phyloP scores from a whole-genome alignment of 2,797 vertebrate species.

The Sylvia borin region DNA sequence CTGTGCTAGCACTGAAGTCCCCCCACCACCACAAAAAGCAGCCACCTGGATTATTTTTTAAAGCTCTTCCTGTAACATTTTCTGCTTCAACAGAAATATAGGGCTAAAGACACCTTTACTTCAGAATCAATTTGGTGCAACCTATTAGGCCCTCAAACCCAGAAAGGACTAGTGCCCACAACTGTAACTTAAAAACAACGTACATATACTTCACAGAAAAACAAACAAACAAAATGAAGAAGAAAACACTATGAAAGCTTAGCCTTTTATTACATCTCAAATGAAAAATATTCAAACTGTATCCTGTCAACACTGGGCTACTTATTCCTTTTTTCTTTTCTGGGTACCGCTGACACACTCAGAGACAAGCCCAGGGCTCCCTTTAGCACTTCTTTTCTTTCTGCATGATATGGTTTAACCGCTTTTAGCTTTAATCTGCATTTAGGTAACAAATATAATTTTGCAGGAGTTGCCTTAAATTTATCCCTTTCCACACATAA shows the following conservation, averaged over 20 bases:
- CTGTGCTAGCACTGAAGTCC: not conserved
- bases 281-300: not conserved
- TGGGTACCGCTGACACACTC: not conserved
- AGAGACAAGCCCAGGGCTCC: not conserved
- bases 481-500: not conserved
- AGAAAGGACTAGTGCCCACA: not conserved
- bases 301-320: not conserved
- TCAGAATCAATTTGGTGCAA: not conserved
- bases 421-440: not conserved
- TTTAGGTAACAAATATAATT: not conserved
- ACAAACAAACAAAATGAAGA: not conserved
- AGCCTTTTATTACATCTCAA: not conserved
- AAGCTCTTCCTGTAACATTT: not conserved
- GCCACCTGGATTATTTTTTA: not conserved
- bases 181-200: not conserved
- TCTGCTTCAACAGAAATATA: not conserved
- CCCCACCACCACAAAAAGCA: not conserved
- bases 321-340: not conserved
- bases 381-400: not conserved
- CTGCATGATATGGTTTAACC: not conserved
- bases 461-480: not conserved
- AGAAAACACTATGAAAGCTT: not conserved
- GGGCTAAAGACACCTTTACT: not conserved
- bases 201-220: not conserved
- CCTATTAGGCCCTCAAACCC: not conserved